Evolutionary conservation across 2,113 vertebrate genomes (phyloP), one percentile per base, ranked within the genome.

Genomic region (Megaceryle maxima): DNA sequence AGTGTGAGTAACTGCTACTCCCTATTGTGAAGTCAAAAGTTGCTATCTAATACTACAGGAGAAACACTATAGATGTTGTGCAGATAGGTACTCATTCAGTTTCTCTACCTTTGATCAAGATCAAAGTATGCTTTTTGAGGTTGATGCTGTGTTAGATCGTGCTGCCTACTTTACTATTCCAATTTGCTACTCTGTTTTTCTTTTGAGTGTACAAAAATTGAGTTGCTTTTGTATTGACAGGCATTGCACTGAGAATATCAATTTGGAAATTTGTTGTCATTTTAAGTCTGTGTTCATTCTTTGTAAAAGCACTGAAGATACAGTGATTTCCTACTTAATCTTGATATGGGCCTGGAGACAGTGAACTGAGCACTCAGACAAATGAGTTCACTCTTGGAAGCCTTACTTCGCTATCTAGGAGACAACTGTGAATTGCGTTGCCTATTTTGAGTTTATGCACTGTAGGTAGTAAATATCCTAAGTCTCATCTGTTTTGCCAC

Each of bases 41-140:
- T 55, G 35, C 43, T 75, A 13, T 56, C 64, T 92, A 48, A 60
- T 94, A 29, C 60, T 78, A 24, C n/a, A 92, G 44, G 53, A 91
- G 62, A 66, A 93, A 88, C 29, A 16, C 51, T 67, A 13, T 8
- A 78, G 60, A 35, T 68, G 46, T 72, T 59, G 29, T 7, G 6
- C 81, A 93, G 62, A 78, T 87, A 48, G 35, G 57, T 79, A 93
- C 62, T 9, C 62, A 73, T 60, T 44, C 63, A 73, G 26, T 28
- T 88, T 94, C 62, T 72, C 20, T 87, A 84, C 53, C 92, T 96
- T 97, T 97, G 96, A 96, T 97, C 94, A 95, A 93, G 90, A 96
- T 97, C 94, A 96, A 96, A 96, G 94, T 31, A 57, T 6, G 16
- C 37, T 91, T 95, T 94, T 83, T 93, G 68, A 91, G 78, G 72